Base-by-base conservation (phyloP, 2,797 vertebrate species). In the Pantherophis alleghaniensis region DNA sequence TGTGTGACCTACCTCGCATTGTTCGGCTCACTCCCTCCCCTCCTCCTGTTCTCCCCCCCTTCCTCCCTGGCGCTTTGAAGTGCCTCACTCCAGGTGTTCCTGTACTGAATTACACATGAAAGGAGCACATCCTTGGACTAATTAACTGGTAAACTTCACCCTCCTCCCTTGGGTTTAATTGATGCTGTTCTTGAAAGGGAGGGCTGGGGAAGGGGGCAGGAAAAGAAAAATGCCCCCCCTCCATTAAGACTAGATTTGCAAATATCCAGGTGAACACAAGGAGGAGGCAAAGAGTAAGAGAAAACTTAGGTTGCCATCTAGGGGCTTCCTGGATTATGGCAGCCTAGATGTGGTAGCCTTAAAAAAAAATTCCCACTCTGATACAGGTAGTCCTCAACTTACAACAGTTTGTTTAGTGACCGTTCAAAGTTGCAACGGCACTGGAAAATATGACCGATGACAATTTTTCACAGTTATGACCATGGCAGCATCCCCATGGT, bases 91-190 rank as follows among this genome's bases (percentile, higher is more conserved):
- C 98, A 98, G 98, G 98, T 98, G 98, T 98, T 97, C 97, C 97
- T 98, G 98, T 98, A 98, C 98, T 98, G 97, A 98, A 98, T 98
- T 98, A 98, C 98, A 98, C 98, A 98, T 98, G 98, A 98, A 98
- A 98, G 98, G 97, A 97, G 97, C 96, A 97, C 96, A 97, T 98
- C 97, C 97, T 97, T 94, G 95, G 96, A 97, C 98, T 98, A 98
- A 98, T 98, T 98, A 98, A 98, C 98, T 97, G 97, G 97, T 97
- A 98, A 98, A 98, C 97, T 97, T 96, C 97, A 96, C 97, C 97
- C 97, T 37, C 96, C 97, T 97, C 98, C 97, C 97, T 96, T 96
- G 97, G 97, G 97, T 96, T 98, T 98, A 98, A 97, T 98, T 97
- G 97, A 97, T 96, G 97, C 97, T 95, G 96, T 96, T 97, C 96